These are phyloP conservation scores for Chirona hameri DNA, from an alignment of 2,888 invertebrate species.

Conservation along the genomic window DNA sequence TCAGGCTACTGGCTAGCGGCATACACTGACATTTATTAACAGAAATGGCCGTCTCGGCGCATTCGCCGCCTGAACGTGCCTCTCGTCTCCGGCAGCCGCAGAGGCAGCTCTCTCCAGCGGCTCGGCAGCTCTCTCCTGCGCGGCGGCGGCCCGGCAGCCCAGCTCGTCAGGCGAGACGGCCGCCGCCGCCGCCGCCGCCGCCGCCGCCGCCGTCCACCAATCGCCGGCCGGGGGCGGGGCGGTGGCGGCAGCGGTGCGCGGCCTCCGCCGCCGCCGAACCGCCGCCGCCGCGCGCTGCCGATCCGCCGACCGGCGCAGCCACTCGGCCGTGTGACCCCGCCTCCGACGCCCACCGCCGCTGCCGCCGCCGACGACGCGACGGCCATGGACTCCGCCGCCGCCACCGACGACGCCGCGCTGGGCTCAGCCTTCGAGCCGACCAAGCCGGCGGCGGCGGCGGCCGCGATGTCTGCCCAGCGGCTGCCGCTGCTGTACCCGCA, in stretches of 20 bases:
- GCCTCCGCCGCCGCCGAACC: conserved; percentile 5
- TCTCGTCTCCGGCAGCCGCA: too few relatives aligned
- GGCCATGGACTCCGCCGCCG: neutral
- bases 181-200: neutral
- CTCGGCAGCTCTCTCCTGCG: neutral
- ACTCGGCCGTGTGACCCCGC: conserved; percentile 12
- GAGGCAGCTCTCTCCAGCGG: neutral
- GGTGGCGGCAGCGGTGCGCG: conserved; percentile 1
- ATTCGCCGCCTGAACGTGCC: too few relatives aligned
- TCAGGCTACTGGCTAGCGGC: too few relatives aligned
- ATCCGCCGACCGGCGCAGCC: neutral
- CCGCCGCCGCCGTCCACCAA: neutral
- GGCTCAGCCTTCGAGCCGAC: neutral
- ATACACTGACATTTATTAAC: too few relatives aligned
- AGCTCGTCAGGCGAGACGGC: neutral
- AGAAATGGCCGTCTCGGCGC: too few relatives aligned
- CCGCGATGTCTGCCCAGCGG: neutral
- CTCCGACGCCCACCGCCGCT: conserved; percentile 22
- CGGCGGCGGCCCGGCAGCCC: neutral
- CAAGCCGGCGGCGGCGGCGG: neutral
- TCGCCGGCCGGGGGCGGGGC: conserved; percentile 9
- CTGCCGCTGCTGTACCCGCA: conserved; percentile 29
- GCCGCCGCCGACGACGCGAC: conserved; percentile 1
- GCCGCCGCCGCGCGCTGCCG: neutral
- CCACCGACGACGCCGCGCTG: neutral